Base-by-base conservation (phyloP, 2,797 vertebrate species). In the Galaxias olidus region DNA sequence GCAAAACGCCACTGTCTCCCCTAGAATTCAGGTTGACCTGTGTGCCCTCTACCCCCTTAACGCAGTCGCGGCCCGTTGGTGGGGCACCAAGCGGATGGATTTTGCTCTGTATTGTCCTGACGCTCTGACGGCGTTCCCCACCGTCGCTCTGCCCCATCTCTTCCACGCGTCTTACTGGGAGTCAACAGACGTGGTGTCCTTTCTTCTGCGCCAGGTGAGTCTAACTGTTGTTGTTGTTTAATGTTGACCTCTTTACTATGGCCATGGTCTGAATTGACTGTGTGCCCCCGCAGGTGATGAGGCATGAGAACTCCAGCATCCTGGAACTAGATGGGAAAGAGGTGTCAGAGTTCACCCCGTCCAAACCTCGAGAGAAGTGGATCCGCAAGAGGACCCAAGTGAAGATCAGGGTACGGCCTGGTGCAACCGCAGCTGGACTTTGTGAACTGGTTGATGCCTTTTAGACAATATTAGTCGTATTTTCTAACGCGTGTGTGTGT, bases 121-220 rank as follows among this genome's bases (percentile, higher is more conserved):
- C 0, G 96, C 97, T 4, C 92, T 99, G 66, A 98, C 94, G 0
- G 96, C 97, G n/a, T 99, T 99, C 80, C 98, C 98, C 4, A 99
- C 96, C 0, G 94, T 97, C 59, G 98, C 98, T 17, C 89, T 99
- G 80, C 98, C 98, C 0, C 97, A 99, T 78, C 96, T 99, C 76
- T 99, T 99, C 90, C 97, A 99, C 0, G 96, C 97, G 0, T 99
- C 97, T 68, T 99, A 99, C 91, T 99, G 97, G 97, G 97, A 99
- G 80, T 99, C 97, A 14, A 99, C 96, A 0, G 97, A 99, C 0
- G 96, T 97, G 0, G 96, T 98, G 69, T 97, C 97, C 72, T 98
- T 98, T 81, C 92, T 98, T 65, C 93, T 99, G 69, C 92, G 96
- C 91, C 97, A 99, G 96, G 97, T 98, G 82, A 87, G 86, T 60